These are phyloP conservation scores for Geotrypetes seraphini DNA, from an alignment of 2,797 vertebrate genomes.

Conservation along the genomic window DNA sequence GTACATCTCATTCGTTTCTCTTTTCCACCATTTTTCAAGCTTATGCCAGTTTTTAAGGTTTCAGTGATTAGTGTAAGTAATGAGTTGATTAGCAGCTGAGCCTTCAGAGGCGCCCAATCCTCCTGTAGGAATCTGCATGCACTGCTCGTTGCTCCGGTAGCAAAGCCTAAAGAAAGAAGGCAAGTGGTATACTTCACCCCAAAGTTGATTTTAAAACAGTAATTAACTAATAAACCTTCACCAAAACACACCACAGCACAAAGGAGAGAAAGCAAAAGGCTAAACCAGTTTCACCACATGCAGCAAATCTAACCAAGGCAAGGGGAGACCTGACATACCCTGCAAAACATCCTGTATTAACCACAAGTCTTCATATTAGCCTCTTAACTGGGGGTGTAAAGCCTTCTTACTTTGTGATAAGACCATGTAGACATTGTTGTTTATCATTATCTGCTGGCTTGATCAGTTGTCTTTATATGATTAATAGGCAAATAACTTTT, in stretches of 20 bases:
- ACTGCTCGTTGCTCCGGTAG: constrained; percentile 76
- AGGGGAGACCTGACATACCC: too few species aligned
- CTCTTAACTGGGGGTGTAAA: too few species aligned
- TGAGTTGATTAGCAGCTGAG: constrained; percentile 43
- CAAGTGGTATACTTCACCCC: constrained; percentile 76
- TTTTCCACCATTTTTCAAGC: constrained; percentile 21
- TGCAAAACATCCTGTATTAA: too few species aligned
- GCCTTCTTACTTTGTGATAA: too few species aligned
- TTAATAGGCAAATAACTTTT: too few species aligned
- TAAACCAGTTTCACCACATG: background rate
- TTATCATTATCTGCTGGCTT: too few species aligned
- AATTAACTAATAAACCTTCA: too few species aligned
- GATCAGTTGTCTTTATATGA: too few species aligned
- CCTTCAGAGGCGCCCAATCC: constrained; percentile 82
- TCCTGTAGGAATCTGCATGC: constrained; percentile 83
- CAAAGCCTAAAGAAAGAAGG: constrained; percentile 79
- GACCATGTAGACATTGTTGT: too few species aligned
- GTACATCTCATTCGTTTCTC: constrained; percentile 4
- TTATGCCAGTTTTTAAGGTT: constrained; percentile 33
- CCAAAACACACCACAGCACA: background rate
- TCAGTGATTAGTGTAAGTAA: constrained; percentile 39
- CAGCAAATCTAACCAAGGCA: too few species aligned
- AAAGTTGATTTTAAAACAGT: background rate
- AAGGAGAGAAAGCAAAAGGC: constrained; percentile 12
- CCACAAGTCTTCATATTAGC: too few species aligned